Evolutionary conservation across 2,113 vertebrate genomes (phyloP), one percentile per base, ranked within the genome.

Genomic region (Laticauda colubrina): DNA sequence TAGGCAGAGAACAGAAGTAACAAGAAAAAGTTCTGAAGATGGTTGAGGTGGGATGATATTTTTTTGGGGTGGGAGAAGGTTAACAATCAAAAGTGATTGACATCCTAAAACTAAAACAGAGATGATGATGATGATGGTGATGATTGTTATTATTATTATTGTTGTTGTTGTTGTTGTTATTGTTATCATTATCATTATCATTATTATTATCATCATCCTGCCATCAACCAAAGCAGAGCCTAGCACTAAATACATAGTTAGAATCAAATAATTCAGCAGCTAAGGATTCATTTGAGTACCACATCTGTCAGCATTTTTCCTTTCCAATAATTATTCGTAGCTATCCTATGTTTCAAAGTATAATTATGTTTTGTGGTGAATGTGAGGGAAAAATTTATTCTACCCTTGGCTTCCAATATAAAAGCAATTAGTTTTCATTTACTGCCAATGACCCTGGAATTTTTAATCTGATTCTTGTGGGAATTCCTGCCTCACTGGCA

Each of bases 41-140:
- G 69, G 34, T 39, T 39, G 39, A 81, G 20, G 15, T 39, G 69
- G 18, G 34, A 1, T 21, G 29, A 14, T 69, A 69, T 75, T 39
- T 87, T 54, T n/a, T n/a, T 18, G 0, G 48, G 51, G 10, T 26
- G 12, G 6, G 24, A 2, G 5, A 1, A 43, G 23, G 8, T n/a
- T n/a, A 87, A 87, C 14, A 51, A 87, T n/a, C 29, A 26, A 53
- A 54, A 15, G 29, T 29, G 14, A n/a, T 48, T 24, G 21, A 24
- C 45, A n/a, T 54, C 51, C 12, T 11, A 45, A 26, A 86, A 45
- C 24, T 86, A 51, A 86, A 51, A 26, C 45, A 51, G 45, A 48
- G 45, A 24, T 53, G 5, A 45, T 45, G 0, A 45, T 45, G 0
- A 45, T 5, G 0, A 51, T 4, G 0, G 21, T 8, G 12, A 2